Conservation (phyloP, 2,797 vertebrate genomes). For the Hapalemur alaotrensis region DNA sequence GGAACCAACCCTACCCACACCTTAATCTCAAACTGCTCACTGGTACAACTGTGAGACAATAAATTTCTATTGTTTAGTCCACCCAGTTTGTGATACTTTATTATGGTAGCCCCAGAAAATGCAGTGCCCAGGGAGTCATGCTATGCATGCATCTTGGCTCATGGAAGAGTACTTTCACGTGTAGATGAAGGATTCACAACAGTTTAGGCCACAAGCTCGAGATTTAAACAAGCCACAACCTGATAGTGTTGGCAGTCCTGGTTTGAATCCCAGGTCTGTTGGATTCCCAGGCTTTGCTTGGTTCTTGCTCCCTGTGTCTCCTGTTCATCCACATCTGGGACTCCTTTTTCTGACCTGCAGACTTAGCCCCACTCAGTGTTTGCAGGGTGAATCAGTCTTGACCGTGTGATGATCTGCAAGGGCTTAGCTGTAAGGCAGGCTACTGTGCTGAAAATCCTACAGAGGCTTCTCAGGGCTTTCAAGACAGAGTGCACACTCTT, state of each 20-base stretch:
- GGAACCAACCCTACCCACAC: background rate
- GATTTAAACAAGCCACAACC: background rate
- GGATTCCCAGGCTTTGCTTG: background rate
- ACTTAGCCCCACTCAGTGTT: background rate
- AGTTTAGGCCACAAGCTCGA: background rate
- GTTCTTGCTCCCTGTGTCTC: background rate
- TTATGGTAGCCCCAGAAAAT: background rate
- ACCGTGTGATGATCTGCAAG: background rate
- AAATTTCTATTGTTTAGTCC: background rate
- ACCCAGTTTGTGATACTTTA: background rate
- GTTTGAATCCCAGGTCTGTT: background rate
- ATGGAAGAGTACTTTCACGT: background rate
- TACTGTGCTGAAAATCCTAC: background rate
- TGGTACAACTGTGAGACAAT: background rate
- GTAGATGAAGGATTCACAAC: background rate
- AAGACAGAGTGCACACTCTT: background rate
- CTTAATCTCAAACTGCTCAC: background rate
- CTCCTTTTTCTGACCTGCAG: background rate
- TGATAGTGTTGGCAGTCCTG: background rate
- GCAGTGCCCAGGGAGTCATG: background rate
- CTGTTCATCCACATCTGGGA: background rate
- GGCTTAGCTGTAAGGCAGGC: background rate
- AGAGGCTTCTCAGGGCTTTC: background rate
- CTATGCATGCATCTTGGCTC: background rate
- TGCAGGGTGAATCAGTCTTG: background rate